A percentile compares a stretch with the other conserved stretches of the same genome.
phyloP scores from a whole-genome alignment of 23 tunicate genomes.

The Ascidia mentula region DNA sequence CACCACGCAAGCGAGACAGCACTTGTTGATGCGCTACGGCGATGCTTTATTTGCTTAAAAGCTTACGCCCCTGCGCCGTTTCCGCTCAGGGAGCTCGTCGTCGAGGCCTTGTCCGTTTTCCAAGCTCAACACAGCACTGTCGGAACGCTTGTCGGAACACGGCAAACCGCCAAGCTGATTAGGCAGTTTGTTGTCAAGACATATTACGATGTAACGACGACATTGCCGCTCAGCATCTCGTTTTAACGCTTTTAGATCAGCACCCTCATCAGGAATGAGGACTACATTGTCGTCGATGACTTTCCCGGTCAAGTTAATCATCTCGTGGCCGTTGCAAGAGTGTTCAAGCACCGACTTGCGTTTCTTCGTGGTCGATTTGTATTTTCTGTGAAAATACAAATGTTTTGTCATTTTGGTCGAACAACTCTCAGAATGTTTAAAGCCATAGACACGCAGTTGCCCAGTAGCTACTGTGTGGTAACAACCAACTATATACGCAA shows the following conservation, averaged over 20 bases:
- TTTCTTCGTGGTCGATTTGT: not conserved
- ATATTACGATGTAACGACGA: not conserved
- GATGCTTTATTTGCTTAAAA: not conserved
- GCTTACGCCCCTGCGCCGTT: not conserved
- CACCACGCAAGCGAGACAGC: not conserved
- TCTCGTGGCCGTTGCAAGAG: not conserved
- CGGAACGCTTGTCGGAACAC: not conserved
- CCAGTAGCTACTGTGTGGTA: too few species aligned
- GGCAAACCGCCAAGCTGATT: not conserved
- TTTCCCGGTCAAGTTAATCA: not conserved
- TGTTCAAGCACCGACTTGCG: not conserved
- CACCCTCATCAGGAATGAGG: not conserved
- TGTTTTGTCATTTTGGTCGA: too few species aligned
- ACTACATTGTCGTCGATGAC: not conserved
- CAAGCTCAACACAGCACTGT: not conserved
- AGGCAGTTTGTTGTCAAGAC: not conserved
- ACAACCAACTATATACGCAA: too few species aligned
- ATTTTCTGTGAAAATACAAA: not conserved
- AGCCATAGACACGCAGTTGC: too few species aligned
- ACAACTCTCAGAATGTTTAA: too few species aligned
- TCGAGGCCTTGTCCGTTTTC: not conserved
- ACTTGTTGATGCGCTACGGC: not conserved
- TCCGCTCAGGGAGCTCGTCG: not conserved
- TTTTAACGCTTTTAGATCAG: not conserved
- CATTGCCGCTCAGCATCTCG: not conserved